A percentile compares a stretch with the other conserved stretches of the same genome.
Evolutionary conservation across 2,888 invertebrate species (phyloP).

Genomic region (Caenorhabditis sp.): DNA sequence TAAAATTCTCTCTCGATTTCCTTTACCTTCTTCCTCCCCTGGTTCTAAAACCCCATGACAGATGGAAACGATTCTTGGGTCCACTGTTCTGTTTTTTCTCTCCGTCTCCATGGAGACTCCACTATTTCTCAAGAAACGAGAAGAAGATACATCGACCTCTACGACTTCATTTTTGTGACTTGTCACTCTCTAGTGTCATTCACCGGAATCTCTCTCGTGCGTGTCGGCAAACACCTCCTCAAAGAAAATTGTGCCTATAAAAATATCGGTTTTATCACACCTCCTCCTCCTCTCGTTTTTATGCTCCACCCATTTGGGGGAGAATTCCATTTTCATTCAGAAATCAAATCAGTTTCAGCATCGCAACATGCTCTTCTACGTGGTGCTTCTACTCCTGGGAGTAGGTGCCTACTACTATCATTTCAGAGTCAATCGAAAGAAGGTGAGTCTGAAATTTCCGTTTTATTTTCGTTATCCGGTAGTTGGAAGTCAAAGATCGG

Average conservation of each 20-base stretch:
- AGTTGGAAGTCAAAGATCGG: neutral
- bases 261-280: constrained; percentile 51
- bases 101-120: constrained; percentile 4
- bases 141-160: neutral
- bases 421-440: constrained; percentile 48
- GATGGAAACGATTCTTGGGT: neutral
- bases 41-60: too few species aligned
- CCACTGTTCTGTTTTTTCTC: neutral
- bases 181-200: constrained; percentile 30
- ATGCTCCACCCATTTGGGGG: constrained; percentile 8
- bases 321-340: neutral
- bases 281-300: neutral
- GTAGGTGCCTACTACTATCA: constrained; percentile 52
- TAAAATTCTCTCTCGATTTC: too few species aligned
- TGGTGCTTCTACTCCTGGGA: constrained; percentile 45
- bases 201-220: constrained; percentile 32
- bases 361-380: constrained; percentile 53
- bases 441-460: constrained; percentile 27
- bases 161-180: constrained; percentile 10
- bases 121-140: neutral
- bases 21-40: too few species aligned
- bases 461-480: too few species aligned
- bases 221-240: constrained; percentile 43
- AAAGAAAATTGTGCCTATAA: constrained; percentile 55
- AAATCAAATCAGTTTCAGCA: constrained; percentile 21